Percentiles rank a stretch among this genome's conserved stretches.
Conservation (phyloP, 2,888 invertebrate genomes). For the Bruchidius siliquastri region DNA sequence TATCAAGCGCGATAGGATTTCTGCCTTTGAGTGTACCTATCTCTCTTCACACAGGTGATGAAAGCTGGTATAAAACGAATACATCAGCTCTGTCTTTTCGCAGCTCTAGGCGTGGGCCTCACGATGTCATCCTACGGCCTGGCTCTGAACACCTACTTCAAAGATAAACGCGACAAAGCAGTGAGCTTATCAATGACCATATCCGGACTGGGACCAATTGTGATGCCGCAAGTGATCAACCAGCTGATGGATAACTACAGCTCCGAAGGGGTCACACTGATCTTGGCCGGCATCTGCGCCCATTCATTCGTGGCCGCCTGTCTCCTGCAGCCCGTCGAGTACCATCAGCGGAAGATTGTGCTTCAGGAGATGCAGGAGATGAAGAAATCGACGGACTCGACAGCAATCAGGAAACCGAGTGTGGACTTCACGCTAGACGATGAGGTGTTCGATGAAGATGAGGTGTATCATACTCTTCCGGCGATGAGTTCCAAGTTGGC, state of each 20-base stretch:
- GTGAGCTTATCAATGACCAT: slow-evolving; percentile 60
- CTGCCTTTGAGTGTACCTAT: no score
- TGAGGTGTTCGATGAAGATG: slow-evolving; percentile 2
- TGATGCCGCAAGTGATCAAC: slow-evolving; percentile 60
- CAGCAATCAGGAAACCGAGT: neutral
- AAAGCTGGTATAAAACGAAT: no score
- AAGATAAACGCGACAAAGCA: slow-evolving; percentile 57
- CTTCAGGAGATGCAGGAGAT: slow-evolving; percentile 9
- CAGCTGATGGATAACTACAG: slow-evolving; percentile 54
- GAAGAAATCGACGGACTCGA: neutral
- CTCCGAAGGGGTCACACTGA: slow-evolving; percentile 58
- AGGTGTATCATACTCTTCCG: neutral
- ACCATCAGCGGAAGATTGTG: slow-evolving; percentile 53
- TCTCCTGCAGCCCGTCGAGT: slow-evolving; percentile 63
- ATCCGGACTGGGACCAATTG: slow-evolving; percentile 62
- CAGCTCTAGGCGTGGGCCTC: slow-evolving; percentile 60
- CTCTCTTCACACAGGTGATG: no score
- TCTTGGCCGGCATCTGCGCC: slow-evolving; percentile 58
- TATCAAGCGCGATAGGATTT: no score
- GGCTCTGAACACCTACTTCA: slow-evolving; percentile 64
- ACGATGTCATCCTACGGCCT: slow-evolving; percentile 58
- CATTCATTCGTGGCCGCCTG: slow-evolving; percentile 58
- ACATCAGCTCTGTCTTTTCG: no score
- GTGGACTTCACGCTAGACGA: neutral
- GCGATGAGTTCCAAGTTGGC: neutral